A percentile compares a stretch with the other conserved stretches of the same genome.
These are phyloP conservation scores for Pocillopora meandrina DNA, from an alignment of 92 coral and sea anemone species.

Conservation along the genomic window DNA sequence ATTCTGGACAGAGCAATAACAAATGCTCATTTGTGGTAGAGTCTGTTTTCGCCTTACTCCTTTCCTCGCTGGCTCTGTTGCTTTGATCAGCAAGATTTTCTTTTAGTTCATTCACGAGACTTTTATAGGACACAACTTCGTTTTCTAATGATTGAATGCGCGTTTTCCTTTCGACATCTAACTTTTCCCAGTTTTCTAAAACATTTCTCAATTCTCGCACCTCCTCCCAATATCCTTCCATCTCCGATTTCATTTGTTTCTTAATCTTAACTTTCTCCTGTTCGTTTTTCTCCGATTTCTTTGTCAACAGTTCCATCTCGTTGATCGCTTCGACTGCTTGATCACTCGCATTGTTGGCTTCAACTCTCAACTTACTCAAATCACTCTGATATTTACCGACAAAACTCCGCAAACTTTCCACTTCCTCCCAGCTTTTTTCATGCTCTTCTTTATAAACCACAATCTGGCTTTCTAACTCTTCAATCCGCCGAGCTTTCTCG, in stretches of 20 bases:
- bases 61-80: not conserved
- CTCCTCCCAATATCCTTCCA: conserved; percentile 57
- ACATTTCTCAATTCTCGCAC: conserved; percentile 53
- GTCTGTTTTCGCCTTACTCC: not conserved
- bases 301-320: conserved; percentile 72
- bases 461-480: conserved; percentile 44
- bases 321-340: conserved; percentile 55
- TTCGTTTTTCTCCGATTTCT: conserved; percentile 72
- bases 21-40: conserved; percentile 44
- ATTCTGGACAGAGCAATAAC: conserved; percentile 48
- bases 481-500: conserved; percentile 46
- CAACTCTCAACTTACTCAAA: conserved; percentile 50
- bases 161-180: conserved; percentile 26
- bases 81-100: conserved; percentile 3
- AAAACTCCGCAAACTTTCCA: conserved; percentile 48
- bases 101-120: conserved; percentile 27
- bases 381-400: conserved; percentile 54
- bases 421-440: conserved; percentile 51
- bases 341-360: conserved; percentile 55
- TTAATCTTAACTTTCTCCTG: conserved; percentile 41
- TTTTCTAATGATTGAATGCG: conserved; percentile 44
- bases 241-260: conserved; percentile 51
- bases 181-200: conserved; percentile 40
- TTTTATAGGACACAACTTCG: conserved; percentile 30
- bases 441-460: conserved; percentile 41